phyloP scores from a whole-genome alignment of 1,140 invertebrate species.

The Drosophila prosaltans region DNA sequence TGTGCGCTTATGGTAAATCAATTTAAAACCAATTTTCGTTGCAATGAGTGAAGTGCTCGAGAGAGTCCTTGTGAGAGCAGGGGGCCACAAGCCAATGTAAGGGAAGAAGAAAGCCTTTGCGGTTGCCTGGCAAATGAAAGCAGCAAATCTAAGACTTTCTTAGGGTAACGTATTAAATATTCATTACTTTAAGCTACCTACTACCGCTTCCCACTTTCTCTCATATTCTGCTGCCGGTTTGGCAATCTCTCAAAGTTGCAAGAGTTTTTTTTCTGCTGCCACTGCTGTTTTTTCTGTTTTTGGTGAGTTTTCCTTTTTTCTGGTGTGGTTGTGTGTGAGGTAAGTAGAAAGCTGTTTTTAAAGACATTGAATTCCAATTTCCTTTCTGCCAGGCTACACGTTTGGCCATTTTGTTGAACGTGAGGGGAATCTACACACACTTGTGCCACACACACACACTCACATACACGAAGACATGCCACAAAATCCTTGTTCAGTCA shows the following conservation, averaged over 20 bases:
- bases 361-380: slow-evolving; percentile 78
- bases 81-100: too few relatives aligned
- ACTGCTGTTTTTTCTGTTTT: slow-evolving; percentile 7
- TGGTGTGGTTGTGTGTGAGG: slow-evolving; percentile 6
- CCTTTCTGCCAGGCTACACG: slow-evolving; percentile 62
- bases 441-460: slow-evolving; percentile 10
- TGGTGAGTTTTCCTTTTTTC: slow-evolving; percentile 7
- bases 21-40: slow-evolving; percentile 79
- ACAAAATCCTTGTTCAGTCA: background rate
- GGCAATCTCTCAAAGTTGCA: slow-evolving; percentile 37
- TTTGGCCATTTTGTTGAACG: slow-evolving; percentile 69
- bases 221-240: background rate
- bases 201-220: background rate
- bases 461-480: slow-evolving; percentile 52
- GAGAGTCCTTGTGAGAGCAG: slow-evolving; percentile 18
- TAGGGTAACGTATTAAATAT: slow-evolving; percentile 70
- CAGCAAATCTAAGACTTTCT: slow-evolving; percentile 36
- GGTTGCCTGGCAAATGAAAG: slow-evolving; percentile 61
- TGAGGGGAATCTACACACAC: slow-evolving; percentile 66
- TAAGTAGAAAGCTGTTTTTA: slow-evolving; percentile 69
- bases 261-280: slow-evolving; percentile 22
- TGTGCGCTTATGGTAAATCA: slow-evolving; percentile 73
- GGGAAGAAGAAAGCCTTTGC: slow-evolving; percentile 35
- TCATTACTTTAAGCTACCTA: slow-evolving; percentile 75
- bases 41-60: slow-evolving; percentile 50